A percentile compares a stretch with the other conserved stretches of the same genome.
These are phyloP conservation scores for Drosophila tropicalis DNA, from an alignment of 1,140 invertebrate species.

Conservation along the genomic window DNA sequence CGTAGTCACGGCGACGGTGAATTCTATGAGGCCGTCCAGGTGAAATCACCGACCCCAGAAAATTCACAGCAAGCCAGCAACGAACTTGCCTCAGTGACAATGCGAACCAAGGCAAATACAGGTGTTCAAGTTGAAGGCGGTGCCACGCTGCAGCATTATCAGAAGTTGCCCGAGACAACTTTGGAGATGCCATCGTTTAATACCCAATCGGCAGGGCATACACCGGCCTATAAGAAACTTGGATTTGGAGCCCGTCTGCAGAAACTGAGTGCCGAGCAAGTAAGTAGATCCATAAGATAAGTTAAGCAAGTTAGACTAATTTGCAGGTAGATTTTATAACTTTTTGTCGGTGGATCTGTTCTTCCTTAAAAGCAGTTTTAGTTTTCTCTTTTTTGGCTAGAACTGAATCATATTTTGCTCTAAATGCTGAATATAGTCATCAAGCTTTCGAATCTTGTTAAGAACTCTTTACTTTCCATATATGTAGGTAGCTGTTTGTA, in stretches of 20 bases:
- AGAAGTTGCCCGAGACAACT: slow-evolving; percentile 59
- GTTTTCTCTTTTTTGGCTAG: too few relatives aligned
- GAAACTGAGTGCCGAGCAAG: slow-evolving; percentile 48
- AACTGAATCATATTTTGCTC: too few relatives aligned
- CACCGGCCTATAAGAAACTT: slow-evolving; percentile 55
- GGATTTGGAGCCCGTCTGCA: slow-evolving; percentile 42
- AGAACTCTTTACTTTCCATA: too few relatives aligned
- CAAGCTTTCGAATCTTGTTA: too few relatives aligned
- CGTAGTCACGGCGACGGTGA: slow-evolving; percentile 66
- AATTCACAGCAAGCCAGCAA: slow-evolving; percentile 13
- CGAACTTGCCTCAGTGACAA: slow-evolving; percentile 33
- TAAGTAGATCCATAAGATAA: slow-evolving; percentile 24
- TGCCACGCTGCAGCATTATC: slow-evolving; percentile 67
- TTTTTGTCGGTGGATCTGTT: too few relatives aligned
- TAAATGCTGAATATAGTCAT: too few relatives aligned
- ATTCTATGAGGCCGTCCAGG: slow-evolving; percentile 67
- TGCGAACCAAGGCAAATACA: slow-evolving; percentile 48
- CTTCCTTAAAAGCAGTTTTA: too few relatives aligned
- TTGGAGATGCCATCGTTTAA: slow-evolving; percentile 57
- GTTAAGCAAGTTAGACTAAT: too few relatives aligned
- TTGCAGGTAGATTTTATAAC: too few relatives aligned
- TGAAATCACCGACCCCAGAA: slow-evolving; percentile 30
- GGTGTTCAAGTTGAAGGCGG: slow-evolving; percentile 1
- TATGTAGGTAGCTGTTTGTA: too few relatives aligned
- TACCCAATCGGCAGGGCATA: slow-evolving; percentile 55